Conservation (phyloP, 2,113 vertebrate species). For the Vimba vimba region DNA sequence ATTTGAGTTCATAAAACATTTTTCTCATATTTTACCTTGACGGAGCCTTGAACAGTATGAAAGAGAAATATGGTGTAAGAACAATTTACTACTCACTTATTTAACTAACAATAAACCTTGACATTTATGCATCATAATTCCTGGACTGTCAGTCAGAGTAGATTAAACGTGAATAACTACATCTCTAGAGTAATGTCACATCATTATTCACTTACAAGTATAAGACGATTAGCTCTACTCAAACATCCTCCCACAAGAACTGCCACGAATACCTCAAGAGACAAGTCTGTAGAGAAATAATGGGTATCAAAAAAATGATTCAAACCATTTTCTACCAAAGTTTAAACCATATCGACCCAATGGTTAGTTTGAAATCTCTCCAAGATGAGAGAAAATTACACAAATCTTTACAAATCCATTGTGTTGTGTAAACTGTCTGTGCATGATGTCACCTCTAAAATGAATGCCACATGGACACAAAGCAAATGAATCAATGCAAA, state of each 20-base stretch:
- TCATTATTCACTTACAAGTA: slow-evolving; percentile 37
- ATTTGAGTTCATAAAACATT: slow-evolving; percentile 22
- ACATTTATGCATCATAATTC: slow-evolving; percentile 39
- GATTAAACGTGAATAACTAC: slow-evolving; percentile 37
- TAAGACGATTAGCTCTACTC: slow-evolving; percentile 44
- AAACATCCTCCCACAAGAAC: slow-evolving; percentile 12
- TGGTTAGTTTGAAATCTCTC: not conserved
- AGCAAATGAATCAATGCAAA: not conserved
- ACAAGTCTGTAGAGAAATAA: slow-evolving; percentile 9
- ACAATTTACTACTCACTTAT: slow-evolving; percentile 39
- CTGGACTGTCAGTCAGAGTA: slow-evolving; percentile 8
- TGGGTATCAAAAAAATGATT: not conserved
- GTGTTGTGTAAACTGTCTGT: slow-evolving; percentile 34
- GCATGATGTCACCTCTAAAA: slow-evolving; percentile 36
- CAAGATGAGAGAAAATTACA: not conserved
- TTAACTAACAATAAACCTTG: slow-evolving; percentile 26
- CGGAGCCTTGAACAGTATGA: not conserved
- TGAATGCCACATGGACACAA: slow-evolving; percentile 35
- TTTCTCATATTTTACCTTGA: slow-evolving; percentile 21
- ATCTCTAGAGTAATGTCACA: slow-evolving; percentile 41
- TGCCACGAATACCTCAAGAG: slow-evolving; percentile 11
- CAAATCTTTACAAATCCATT: not conserved
- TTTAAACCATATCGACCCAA: not conserved
- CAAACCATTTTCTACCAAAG: not conserved
- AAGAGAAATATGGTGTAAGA: slow-evolving; percentile 16